Evolutionary conservation across 2,888 invertebrate species (phyloP), one percentile per base, ranked within the genome.

Genomic region (Meandrusa payeni): DNA sequence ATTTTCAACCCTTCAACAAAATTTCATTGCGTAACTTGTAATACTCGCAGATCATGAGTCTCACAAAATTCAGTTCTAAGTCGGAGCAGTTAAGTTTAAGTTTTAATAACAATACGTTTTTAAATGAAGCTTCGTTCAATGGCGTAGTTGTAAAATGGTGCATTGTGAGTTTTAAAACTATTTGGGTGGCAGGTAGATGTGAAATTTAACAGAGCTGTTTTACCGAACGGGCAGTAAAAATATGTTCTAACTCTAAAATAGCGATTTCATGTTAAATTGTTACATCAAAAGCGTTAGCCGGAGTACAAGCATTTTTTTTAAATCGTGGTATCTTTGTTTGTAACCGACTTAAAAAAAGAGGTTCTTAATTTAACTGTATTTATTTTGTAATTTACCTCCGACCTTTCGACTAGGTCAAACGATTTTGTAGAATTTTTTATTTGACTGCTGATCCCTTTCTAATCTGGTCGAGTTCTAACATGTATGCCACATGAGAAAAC

Each of bases 141-240:
- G 23, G n/a, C 28, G 23, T 9, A 7, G 27, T 31, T 37, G 13
- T 32, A 29, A 29, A 29, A 31, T 17, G 17, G 5, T 42, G 29
- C 19, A 24, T 17, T 37, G 2, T 9, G 7, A n/a, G 9, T 5
- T 2, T 34, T 20, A 2, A 24, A 41, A 32, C 11, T 32, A 32
- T 41, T 29, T 24, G 22, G 7, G 22, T 36, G 7, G 22, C 42
- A 42, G 36, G 42, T 42, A 42, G 7, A 42, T 23, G 42, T 37
- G 29, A 42, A 37, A 29, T 36, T 31, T 37, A 31, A 40, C 32
- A 32, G 12, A 31, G 22, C 19, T 11, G 10, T 32, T 29, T 19
- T 32, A 41, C 12, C 11, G 12, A 2, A 28, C 10, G 3, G 22
- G 41, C 28, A 29, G 29, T 29, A 28, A 41, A 39, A 36, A 23